These are phyloP conservation scores for Acromyrmex echinatior DNA, from an alignment of 1,140 invertebrate genomes.

Conservation along the genomic window DNA sequence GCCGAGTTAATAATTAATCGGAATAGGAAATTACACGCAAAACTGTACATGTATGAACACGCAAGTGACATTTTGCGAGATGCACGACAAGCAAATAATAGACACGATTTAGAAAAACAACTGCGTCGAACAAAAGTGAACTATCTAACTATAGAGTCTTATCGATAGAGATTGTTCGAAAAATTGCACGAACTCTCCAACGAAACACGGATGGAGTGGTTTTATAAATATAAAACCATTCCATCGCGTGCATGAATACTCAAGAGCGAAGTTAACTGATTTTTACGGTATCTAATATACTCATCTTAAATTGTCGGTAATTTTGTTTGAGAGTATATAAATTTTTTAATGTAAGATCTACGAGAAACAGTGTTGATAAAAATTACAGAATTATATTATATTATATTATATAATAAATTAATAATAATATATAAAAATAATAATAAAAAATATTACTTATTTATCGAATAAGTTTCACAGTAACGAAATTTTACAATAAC, in stretches of 20 bases:
- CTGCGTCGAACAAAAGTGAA: not conserved
- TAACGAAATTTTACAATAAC: not conserved
- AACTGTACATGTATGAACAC: constrained; percentile 29
- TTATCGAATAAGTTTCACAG: not conserved
- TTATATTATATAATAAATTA: no score
- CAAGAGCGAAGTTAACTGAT: not conserved
- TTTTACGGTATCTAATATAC: not conserved
- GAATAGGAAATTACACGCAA: constrained; percentile 78
- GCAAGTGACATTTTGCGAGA: not conserved
- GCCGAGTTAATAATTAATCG: constrained; percentile 76
- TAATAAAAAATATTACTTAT: not conserved
- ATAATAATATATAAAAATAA: not conserved
- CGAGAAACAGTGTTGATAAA: not conserved
- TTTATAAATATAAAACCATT: not conserved
- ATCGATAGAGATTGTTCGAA: not conserved
- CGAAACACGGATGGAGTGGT: not conserved
- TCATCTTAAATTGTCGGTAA: not conserved
- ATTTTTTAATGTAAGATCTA: not conserved
- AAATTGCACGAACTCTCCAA: not conserved
- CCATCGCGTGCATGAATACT: not conserved
- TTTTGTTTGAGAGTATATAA: no score
- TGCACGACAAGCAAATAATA: constrained; percentile 26
- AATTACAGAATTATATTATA: not conserved
- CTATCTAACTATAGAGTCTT: not conserved
- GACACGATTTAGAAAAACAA: not conserved